Evolutionary conservation across 2,797 vertebrate species (phyloP).

Genomic region (Anisognathus igniventris): DNA sequence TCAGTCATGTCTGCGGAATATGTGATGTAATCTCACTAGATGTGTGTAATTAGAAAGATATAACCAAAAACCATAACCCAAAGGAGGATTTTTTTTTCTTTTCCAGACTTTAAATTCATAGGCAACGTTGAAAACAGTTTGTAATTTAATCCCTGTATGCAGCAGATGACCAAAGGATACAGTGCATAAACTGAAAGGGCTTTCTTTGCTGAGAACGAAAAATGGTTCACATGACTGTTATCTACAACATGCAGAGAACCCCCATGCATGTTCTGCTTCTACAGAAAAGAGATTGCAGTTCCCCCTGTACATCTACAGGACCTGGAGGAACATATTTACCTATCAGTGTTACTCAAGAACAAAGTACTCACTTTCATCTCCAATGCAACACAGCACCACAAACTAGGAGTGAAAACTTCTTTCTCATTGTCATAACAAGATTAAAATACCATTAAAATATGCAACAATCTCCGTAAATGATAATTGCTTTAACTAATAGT

Average conservation of each 20-base stretch:
- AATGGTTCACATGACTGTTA: not conserved
- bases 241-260: not conserved
- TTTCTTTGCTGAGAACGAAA: not conserved
- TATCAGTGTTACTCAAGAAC: not conserved
- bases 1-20: slow-evolving; percentile 63
- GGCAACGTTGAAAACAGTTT: not conserved
- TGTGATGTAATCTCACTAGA: slow-evolving; percentile 67
- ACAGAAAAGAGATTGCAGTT: not conserved
- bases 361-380: not conserved
- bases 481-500: not conserved
- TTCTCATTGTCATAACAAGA: not conserved
- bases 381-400: not conserved
- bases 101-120: slow-evolving; percentile 7
- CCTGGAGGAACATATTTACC: not conserved
- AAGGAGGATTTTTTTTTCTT: not conserved
- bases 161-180: not conserved
- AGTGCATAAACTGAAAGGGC: not conserved
- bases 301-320: not conserved
- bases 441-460: slow-evolving; percentile 14
- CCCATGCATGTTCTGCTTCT: not conserved
- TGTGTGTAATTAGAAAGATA: slow-evolving; percentile 61
- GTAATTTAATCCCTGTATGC: not conserved
- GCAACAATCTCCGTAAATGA: not conserved
- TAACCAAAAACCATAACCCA: slow-evolving; percentile 58
- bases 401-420: not conserved